These are phyloP conservation scores for Aspidiotus rigidus DNA, from an alignment of 2,888 invertebrate genomes.

Conservation along the genomic window DNA sequence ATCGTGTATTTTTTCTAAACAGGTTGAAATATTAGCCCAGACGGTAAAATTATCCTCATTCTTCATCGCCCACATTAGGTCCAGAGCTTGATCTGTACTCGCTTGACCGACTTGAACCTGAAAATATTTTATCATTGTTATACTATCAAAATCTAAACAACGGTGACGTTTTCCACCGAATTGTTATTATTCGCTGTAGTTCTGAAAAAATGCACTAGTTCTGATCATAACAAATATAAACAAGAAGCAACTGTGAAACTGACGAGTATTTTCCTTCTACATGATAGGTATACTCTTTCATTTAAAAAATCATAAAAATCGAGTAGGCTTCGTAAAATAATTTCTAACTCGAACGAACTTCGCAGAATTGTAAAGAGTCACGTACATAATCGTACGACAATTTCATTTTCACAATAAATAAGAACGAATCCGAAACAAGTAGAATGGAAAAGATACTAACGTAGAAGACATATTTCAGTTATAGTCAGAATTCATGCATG, in stretches of 20 bases:
- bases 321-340: too few species aligned
- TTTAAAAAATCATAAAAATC: too few species aligned
- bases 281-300: too few species aligned
- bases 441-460: background rate
- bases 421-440: background rate
- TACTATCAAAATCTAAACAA: background rate
- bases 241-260: too few species aligned
- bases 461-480: background rate
- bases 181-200: background rate
- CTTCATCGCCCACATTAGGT: slow-evolving; percentile 72
- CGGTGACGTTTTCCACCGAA: background rate
- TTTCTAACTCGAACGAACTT: too few species aligned
- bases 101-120: slow-evolving; percentile 69
- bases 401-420: too few species aligned
- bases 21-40: slow-evolving; percentile 70
- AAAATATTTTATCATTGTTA: slow-evolving; percentile 9
- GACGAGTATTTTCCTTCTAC: too few species aligned
- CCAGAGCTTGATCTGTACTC: slow-evolving; percentile 69
- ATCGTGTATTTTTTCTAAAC: slow-evolving; percentile 64
- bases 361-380: too few species aligned
- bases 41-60: slow-evolving; percentile 87
- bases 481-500: too few species aligned
- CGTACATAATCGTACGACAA: too few species aligned
- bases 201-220: background rate
- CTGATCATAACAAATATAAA: too few species aligned